A percentile compares a stretch with the other conserved stretches of the same genome.
Conservation (phyloP, 2,113 vertebrate genomes). For the Misgurnus anguillicaudatus region DNA sequence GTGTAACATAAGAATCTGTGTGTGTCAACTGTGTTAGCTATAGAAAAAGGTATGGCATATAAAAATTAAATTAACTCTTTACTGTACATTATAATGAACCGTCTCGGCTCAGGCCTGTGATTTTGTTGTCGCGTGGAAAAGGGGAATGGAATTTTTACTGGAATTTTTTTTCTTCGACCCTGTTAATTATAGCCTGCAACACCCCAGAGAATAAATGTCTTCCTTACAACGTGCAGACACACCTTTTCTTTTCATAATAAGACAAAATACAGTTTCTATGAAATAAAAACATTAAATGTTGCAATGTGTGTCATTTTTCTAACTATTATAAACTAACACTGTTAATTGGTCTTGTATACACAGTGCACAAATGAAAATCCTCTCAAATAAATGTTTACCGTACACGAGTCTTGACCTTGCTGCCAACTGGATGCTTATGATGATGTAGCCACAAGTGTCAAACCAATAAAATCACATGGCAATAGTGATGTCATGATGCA, state of each 20-base stretch:
- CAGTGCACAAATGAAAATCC: neutral
- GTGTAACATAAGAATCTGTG: too few species aligned
- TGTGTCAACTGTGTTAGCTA: too few species aligned
- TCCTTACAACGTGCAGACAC: too few species aligned
- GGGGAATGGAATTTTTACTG: neutral
- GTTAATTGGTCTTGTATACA: too few species aligned
- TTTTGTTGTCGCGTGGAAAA: neutral
- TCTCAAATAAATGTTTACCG: neutral
- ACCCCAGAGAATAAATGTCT: neutral
- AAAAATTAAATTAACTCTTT: neutral
- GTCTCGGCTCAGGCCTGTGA: neutral
- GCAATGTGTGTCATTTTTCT: neutral
- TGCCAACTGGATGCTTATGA: neutral
- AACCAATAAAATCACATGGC: neutral
- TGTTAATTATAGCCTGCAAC: neutral
- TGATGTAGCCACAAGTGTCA: conserved; percentile 7
- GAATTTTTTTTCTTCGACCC: neutral
- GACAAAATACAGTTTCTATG: neutral
- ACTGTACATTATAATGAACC: neutral
- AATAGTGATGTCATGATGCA: neutral
- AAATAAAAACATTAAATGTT: neutral
- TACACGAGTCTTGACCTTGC: neutral
- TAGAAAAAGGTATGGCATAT: neutral
- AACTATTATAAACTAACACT: neutral
- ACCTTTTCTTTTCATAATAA: neutral